Base-by-base conservation (phyloP, 1,140 invertebrate species). In the Oscheius sp. region DNA sequence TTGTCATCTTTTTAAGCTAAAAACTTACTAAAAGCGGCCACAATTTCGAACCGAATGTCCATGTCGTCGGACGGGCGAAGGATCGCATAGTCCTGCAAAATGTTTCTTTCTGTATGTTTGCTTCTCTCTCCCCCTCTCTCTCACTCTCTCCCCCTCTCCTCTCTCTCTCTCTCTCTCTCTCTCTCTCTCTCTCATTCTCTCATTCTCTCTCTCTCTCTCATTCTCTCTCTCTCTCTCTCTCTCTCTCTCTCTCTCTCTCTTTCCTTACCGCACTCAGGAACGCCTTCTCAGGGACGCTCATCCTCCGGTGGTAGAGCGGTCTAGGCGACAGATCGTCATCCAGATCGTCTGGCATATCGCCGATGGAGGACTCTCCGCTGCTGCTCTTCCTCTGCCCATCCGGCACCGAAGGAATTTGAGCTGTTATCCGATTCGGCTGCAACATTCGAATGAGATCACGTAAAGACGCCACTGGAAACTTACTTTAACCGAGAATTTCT, bases 41-140 rank as follows among this genome's bases (percentile, higher is more conserved):
- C 69, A 20, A 72, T 72, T 26, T 72, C 69, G 38, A 45, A 72
- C 49, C 63, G 63, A 3, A 38, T n/a, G 23, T 65, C 46, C 35
- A 31, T 26, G 29, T 72, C 64, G 18, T 18, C 20, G 13, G 61
- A 73, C 10, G 35, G 69, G 2, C 69, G 65, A 29, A 72, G 69
- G 28, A 72, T 72, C 13, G 69, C 69, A 34, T 72, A 72, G 38
- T 72, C 69, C 68, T 71, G 58, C 31, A 71, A 29, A 64, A 49
- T 28, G 38, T 20, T 13, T 59, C 58, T 13, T 23, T n/a, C n/a
- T n/a, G n/a, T n/a, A n/a, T n/a, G n/a, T n/a, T n/a, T n/a, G n/a
- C n/a, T n/a, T n/a, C n/a, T n/a, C n/a, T n/a, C n/a, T n/a, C n/a
- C n/a, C n/a, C n/a, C n/a, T n/a, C n/a, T n/a, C n/a, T n/a, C n/a